Evolutionary conservation across 2,113 vertebrate species (phyloP), one percentile per base, ranked within the genome.

Genomic region (Macquaria ambigua): DNA sequence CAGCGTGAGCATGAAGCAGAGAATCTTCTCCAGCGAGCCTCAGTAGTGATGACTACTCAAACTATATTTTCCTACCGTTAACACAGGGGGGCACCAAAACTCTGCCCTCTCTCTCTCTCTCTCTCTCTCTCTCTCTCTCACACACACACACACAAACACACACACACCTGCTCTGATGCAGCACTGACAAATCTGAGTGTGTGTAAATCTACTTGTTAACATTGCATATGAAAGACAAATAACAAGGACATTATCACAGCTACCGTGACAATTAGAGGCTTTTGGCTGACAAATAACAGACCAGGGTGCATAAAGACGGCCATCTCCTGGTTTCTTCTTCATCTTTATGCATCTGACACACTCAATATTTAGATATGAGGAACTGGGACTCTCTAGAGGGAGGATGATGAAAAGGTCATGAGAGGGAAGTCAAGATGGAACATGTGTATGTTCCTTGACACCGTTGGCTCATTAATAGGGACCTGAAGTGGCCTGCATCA

Each of bases 71-170:
- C 81, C 72, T 16, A 39, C 20, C n/a, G 6, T 56, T 56, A 87
- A 90, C 95, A 95, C 94, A 93, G 88, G 95, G 91, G 91, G 95
- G 93, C 94, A 87, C 88, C 93, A 91, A 90, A 90, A 92, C 88
- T 87, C 91, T 92, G 81, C 74, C 81, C 67, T 75, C 72, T 74
- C 82, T 83, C 67, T 62, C 71, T 25, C 62, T 5, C 63, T 9
- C 59, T 64, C 63, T 4, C 73, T 59, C 77, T 68, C 66, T 55
- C 79, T 66, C 63, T 69, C 72, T 61, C 52, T 53, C 67, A 61
- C 68, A n/a, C 59, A 52, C 39, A 48, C 59, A 74, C 16, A 11
- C 74, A 67, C 48, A 63, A 21, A 52, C 52, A 66, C 41, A 63
- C 53, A 61, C 41, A 56, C 59, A 69, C 75, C 12, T 68, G 37